Conservation (phyloP, 2,113 vertebrate genomes). For the Cisticola juncidis region DNA sequence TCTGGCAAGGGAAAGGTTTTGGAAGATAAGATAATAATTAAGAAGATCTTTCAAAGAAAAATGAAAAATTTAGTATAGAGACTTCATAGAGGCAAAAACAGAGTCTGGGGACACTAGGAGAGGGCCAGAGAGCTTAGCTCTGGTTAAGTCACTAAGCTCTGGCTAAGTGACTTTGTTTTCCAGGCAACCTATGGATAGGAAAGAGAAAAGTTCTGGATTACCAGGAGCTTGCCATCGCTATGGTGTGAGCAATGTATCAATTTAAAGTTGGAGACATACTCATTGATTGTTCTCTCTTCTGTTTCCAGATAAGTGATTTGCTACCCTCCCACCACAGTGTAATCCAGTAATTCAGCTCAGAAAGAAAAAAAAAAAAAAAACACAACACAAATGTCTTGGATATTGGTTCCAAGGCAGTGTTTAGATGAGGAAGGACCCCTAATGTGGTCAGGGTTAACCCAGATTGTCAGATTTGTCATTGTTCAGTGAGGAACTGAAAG, state of each 20-base stretch:
- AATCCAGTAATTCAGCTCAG: background rate
- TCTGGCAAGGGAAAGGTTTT: background rate
- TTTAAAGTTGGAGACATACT: background rate
- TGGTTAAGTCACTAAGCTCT: background rate
- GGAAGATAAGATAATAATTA: background rate
- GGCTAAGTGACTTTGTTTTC: background rate
- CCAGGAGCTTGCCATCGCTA: background rate
- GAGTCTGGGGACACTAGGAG: rapidly evolving
- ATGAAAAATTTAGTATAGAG: background rate
- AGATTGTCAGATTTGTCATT: background rate
- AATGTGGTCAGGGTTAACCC: background rate
- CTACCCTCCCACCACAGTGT: background rate
- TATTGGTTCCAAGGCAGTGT: background rate
- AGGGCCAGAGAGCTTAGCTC: background rate
- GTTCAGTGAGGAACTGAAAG: background rate
- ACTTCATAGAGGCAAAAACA: background rate
- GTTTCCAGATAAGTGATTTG: background rate
- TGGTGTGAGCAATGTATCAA: background rate
- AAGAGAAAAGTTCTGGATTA: background rate
- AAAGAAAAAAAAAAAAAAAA: background rate
- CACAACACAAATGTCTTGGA: background rate
- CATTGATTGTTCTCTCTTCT: background rate
- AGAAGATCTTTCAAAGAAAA: background rate
- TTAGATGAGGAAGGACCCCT: background rate
- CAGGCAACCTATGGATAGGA: background rate